Conservation (phyloP, 2,113 vertebrate genomes). For the Chlamydotis undulata region DNA sequence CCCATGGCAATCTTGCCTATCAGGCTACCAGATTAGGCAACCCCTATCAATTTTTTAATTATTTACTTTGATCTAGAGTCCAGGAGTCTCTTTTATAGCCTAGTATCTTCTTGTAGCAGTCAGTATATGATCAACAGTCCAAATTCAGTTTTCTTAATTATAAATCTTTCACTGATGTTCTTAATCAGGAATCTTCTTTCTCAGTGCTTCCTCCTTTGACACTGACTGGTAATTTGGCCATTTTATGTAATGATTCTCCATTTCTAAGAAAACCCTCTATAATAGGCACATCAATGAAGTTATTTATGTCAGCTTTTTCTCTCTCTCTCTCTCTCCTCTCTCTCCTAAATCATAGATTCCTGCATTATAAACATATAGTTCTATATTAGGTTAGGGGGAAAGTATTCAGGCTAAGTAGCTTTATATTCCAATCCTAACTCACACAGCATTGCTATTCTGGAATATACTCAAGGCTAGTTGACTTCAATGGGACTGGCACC, state of each 20-base stretch:
- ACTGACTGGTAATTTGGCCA: not conserved
- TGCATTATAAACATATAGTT: not conserved
- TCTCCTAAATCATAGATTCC: not conserved
- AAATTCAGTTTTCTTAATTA: not conserved
- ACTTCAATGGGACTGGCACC: not conserved
- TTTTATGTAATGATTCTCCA: not conserved
- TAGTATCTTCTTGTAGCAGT: not conserved
- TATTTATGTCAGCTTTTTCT: not conserved
- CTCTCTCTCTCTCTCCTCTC: not conserved
- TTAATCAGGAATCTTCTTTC: not conserved
- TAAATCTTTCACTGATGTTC: not conserved
- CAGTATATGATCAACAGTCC: not conserved
- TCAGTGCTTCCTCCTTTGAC: not conserved
- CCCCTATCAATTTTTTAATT: not conserved
- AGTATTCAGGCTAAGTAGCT: not conserved
- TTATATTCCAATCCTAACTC: not conserved
- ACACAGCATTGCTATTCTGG: not conserved
- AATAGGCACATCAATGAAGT: not conserved
- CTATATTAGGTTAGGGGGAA: not conserved
- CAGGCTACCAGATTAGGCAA: not conserved
- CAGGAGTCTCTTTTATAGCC: not conserved
- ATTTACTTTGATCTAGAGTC: not conserved
- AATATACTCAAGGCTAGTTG: not conserved
- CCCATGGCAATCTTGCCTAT: not conserved
- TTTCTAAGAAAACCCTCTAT: not conserved